Base-by-base conservation (phyloP, 2,888 invertebrate species). In the Eudasyphora cyanicolor region DNA sequence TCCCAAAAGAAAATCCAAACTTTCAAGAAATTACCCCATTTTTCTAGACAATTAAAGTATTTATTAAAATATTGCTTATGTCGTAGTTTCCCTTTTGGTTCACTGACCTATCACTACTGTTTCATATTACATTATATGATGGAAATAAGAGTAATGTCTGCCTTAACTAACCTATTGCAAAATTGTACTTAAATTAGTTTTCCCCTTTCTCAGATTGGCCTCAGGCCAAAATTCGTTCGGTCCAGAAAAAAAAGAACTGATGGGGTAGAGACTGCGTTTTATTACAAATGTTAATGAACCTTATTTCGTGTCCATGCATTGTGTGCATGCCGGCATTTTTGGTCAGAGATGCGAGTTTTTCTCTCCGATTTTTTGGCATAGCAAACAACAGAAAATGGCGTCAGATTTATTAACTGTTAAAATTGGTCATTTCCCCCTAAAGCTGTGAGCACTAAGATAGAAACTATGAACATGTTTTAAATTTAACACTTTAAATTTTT, bases 281-380 rank as follows among this genome's bases (percentile, higher is more conserved):
- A 78, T 49, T 24, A 24, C 42, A 76, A 84, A 84, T 84, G 83
- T 76, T 84, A 84, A 84, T 84, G 83, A 84, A 80, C 83, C 80
- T 78, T 75, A 78, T 80, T 76, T 80, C 38, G 67, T 67, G 35
- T n/a, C 42, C 38, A 67, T 77, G 29, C 14, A 71, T 54, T 42
- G 73, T 51, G 19, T 51, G 27, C 57, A 60, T 38, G 62, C 51
- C 17, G 35, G 51, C 64, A 60, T 60, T 82, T 76, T 54, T n/a
- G 19, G n/a, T 49, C 42, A 19, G 42, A 60, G 35, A 57, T 19
- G 29, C 7, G n/a, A 62, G 24, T 49, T 69, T 69, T 64, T 75
- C 49, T 54, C 5, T 6, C 27, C n/a, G 12, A 51, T 12, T 64
- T 76, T 60, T 76, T 76, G 54, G 67, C 54, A 35, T 64, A 67